A percentile compares a stretch with the other conserved stretches of the same genome.
phyloP scores from a whole-genome alignment of 2,113 vertebrate genomes.

The Tupaia chinensis region DNA sequence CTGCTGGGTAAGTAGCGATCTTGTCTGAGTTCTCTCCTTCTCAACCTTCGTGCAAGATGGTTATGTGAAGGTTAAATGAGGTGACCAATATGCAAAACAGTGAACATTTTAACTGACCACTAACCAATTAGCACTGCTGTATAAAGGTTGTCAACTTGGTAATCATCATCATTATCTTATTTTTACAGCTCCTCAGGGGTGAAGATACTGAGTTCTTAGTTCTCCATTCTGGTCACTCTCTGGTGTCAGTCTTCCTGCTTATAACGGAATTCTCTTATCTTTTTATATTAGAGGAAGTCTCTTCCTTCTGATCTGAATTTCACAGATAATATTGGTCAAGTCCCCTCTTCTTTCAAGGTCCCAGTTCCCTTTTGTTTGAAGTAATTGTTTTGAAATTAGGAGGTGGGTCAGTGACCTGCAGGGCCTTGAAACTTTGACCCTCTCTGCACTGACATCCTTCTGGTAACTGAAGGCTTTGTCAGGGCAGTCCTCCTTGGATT shows the following conservation, averaged over 20 bases:
- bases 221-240: not conserved
- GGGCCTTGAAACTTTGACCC: not conserved
- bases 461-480: not conserved
- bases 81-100: not conserved
- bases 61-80: not conserved
- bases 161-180: not conserved
- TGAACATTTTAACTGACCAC: not conserved
- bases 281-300: not conserved
- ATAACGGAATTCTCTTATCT: not conserved
- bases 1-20: not conserved
- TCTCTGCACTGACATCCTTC: not conserved
- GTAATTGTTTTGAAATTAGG: conserved; percentile 26
- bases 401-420: not conserved
- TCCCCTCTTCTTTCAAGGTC: not conserved
- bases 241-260: not conserved
- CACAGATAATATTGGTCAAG: not conserved
- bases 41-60: not conserved
- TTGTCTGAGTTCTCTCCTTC: not conserved
- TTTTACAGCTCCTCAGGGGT: not conserved
- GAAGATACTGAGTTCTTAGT: not conserved
- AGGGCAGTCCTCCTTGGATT: not conserved
- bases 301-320: not conserved
- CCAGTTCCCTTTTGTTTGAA: conserved; percentile 42
- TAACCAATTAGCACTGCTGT: not conserved
- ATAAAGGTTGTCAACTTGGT: not conserved